Conservation (phyloP, 1,140 invertebrate genomes). For the Temnothorax curvispinosus region DNA sequence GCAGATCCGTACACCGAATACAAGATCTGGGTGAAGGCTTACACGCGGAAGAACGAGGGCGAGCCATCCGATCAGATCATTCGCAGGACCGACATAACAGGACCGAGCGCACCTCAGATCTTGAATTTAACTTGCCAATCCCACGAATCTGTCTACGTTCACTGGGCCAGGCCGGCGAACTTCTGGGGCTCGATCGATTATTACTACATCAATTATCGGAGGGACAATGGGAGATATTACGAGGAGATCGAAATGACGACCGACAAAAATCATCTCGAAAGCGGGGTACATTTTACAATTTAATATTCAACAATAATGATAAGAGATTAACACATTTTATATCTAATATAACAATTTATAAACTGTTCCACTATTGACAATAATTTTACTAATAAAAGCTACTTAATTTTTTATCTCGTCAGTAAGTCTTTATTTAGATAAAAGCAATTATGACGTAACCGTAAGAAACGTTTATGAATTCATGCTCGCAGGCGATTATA, state of each 20-base stretch:
- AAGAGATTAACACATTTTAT: background rate
- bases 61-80: slow-evolving; percentile 90
- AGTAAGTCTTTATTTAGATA: background rate
- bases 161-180: slow-evolving; percentile 91
- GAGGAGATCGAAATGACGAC: slow-evolving; percentile 88
- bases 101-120: slow-evolving; percentile 92
- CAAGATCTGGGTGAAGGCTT: slow-evolving; percentile 94
- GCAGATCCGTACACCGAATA: slow-evolving; percentile 93
- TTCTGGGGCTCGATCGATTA: slow-evolving; percentile 92
- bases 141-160: slow-evolving; percentile 91
- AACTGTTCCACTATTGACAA: background rate
- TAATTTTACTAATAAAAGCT: background rate
- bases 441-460: background rate
- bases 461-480: background rate
- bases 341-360: background rate
- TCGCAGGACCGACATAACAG: slow-evolving; percentile 92
- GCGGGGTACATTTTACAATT: slow-evolving; percentile 83
- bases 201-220: slow-evolving; percentile 91
- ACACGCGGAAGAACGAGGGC: slow-evolving; percentile 90
- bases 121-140: slow-evolving; percentile 93
- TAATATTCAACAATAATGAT: background rate
- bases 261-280: slow-evolving; percentile 87
- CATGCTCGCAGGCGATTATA: slow-evolving; percentile 88
- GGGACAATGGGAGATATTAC: slow-evolving; percentile 87
- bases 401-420: background rate